Evolutionary conservation across 2,113 vertebrate species (phyloP).

Genomic region (Rhineura floridana): DNA sequence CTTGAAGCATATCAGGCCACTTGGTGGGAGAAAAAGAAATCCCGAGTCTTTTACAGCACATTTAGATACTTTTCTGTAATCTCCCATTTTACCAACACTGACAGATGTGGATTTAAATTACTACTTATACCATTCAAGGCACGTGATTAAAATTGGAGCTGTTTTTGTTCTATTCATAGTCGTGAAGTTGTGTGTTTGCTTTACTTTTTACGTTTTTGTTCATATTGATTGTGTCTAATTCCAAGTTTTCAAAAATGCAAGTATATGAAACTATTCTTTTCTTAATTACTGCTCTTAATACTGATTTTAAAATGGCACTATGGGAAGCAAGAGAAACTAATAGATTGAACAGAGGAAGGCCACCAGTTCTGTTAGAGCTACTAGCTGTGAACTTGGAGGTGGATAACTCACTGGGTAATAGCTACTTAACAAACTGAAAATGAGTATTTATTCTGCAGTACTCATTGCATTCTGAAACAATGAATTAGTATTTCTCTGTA

Average conservation of each 20-base stretch:
- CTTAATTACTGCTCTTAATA: background rate
- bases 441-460: background rate
- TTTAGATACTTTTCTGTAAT: background rate
- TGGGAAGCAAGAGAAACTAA: background rate
- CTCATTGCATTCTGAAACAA: slow-evolving; percentile 1
- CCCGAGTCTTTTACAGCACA: background rate
- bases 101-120: background rate
- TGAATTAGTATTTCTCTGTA: background rate
- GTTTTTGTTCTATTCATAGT: background rate
- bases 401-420: slow-evolving; percentile 10
- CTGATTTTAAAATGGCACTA: background rate
- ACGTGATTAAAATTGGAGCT: background rate
- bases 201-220: background rate
- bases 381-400: background rate
- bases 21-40: background rate
- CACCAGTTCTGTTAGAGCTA: background rate
- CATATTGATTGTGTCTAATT: background rate
- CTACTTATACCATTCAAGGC: background rate
- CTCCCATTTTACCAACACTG: background rate
- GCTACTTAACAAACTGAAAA: slow-evolving; percentile 11
- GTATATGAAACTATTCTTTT: background rate
- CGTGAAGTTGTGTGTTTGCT: background rate
- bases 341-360: background rate
- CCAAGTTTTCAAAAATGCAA: background rate
- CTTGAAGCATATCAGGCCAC: background rate